Evolutionary conservation across 2,888 invertebrate genomes (phyloP), one percentile per base, ranked within the genome.

Genomic region (Conistra vaccinii): DNA sequence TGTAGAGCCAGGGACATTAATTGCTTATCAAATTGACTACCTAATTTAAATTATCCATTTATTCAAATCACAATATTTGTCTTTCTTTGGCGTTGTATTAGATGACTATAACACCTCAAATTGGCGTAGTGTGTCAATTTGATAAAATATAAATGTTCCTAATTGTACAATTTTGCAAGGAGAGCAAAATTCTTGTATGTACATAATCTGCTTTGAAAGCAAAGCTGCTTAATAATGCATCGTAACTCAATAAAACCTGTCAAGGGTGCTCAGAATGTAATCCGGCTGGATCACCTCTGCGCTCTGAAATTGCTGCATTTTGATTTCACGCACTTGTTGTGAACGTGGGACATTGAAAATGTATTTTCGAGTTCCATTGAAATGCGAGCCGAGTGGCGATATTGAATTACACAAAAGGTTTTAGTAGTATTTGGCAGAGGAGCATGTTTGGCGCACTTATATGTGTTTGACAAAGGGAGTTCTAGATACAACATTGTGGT

Each of bases 341-440:
- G 23, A 32, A 57, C 39, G 23, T 23, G 26, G 73, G 23, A 32
- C 7, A 26, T 53, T 26, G 57, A 35, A 73, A 68, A 80, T 62
- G 5, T n/a, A 51, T 65, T 73, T 55, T 51, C 51, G 23, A 42
- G 26, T 39, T 62, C 26, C 35, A 62, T 66, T 66, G 55, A 66
- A 66, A 69, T 14, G 23, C 14, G 26, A 68, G 10, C 10, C 45
- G 7, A 42, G 23, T 26, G 48, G 17, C 6, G n/a, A 48, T 48
- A 73, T 78, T 53, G n/a, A 68, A 73, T 63, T 35, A 63, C 55
- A 69, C 42, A 75, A 73, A 81, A 45, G 55, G 5, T 20, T 51
- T 55, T 65, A n/a, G 35, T 26, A 53, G 14, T 35, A 45, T 7
- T 53, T 53, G 51, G 12, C 9, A 29, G n/a, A 29, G 3, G 3